phyloP scores from a whole-genome alignment of 2,888 invertebrate species.

The Eurois occulta region DNA sequence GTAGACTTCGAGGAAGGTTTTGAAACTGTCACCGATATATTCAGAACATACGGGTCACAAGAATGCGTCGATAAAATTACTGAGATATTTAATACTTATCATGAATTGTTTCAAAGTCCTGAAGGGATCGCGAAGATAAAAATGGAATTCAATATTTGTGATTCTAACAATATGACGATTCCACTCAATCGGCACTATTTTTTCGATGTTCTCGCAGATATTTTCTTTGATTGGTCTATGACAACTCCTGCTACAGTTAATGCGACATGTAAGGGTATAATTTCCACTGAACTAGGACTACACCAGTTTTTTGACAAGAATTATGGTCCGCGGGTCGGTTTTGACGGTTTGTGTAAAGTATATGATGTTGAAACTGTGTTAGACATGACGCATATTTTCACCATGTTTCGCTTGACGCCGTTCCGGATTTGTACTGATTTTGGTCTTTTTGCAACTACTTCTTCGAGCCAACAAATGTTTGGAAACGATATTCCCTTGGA shows the following conservation, averaged over 20 bases:
- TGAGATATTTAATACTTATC: conserved; percentile 63
- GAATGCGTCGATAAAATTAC: conserved; percentile 1
- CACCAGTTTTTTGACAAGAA: too few species aligned
- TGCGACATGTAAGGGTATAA: too few species aligned
- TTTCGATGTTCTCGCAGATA: conserved; percentile 70
- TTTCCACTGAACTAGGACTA: too few species aligned
- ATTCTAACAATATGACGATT: conserved; percentile 60
- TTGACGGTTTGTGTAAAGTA: too few species aligned
- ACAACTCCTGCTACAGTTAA: too few species aligned
- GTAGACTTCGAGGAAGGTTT: not conserved
- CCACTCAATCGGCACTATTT: too few species aligned
- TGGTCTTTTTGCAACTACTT: conserved; percentile 77
- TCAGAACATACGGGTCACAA: conserved; percentile 1
- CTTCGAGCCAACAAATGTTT: conserved; percentile 90
- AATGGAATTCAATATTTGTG: conserved; percentile 78
- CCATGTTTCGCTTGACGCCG: too few species aligned
- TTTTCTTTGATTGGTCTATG: too few species aligned
- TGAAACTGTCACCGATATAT: not conserved
- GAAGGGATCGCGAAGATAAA: conserved; percentile 75
- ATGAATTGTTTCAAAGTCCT: conserved; percentile 71
- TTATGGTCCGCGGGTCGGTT: too few species aligned
- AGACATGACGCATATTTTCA: too few species aligned
- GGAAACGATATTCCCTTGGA: conserved; percentile 64
- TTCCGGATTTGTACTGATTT: too few species aligned
- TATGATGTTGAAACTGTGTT: too few species aligned